Percentiles rank a stretch among this genome's conserved stretches.
These are phyloP conservation scores for Megaceryle maxima DNA, from an alignment of 2,113 vertebrate species.

Conservation along the genomic window DNA sequence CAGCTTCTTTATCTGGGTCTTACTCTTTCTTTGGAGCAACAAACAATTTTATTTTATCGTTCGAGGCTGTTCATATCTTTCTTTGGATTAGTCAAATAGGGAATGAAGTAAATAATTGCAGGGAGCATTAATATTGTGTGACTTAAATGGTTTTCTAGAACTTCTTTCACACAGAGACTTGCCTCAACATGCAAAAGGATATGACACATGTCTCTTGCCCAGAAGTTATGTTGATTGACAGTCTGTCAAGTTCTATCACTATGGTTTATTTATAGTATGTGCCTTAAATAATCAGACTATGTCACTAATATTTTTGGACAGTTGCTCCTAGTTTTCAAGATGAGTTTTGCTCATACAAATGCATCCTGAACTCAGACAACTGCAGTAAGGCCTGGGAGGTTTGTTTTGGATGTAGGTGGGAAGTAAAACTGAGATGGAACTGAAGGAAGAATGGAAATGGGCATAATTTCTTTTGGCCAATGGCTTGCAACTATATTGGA, in stretches of 20 bases:
- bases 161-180: background rate
- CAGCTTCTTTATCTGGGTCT: background rate
- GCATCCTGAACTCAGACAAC: background rate
- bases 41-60: background rate
- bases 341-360: background rate
- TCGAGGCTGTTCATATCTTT: background rate
- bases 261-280: background rate
- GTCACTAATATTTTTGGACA: conserved; percentile 42
- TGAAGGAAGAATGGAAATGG: background rate
- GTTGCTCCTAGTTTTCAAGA: conserved; percentile 3
- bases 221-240: conserved; percentile 21
- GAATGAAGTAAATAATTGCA: background rate
- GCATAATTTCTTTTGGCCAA: background rate
- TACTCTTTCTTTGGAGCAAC: background rate
- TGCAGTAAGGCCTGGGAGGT: background rate
- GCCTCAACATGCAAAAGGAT: background rate
- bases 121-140: background rate
- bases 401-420: background rate
- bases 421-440: background rate
- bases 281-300: background rate
- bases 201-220: background rate
- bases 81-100: background rate
- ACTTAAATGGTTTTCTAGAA: background rate
- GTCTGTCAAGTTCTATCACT: conserved; percentile 28
- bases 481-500: background rate